phyloP scores from a whole-genome alignment of 2,888 invertebrate genomes.

The Baronia brevicornis region DNA sequence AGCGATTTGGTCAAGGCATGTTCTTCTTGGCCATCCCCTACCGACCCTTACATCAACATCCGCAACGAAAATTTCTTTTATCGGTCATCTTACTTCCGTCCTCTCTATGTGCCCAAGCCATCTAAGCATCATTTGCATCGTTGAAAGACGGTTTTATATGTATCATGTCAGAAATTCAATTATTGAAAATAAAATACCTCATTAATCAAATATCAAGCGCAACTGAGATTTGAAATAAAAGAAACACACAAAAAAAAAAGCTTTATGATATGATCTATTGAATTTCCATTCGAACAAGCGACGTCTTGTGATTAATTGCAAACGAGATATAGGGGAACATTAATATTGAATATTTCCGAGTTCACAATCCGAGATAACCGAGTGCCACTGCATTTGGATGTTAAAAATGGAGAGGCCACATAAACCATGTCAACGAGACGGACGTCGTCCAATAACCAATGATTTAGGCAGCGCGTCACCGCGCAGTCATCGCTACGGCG shows the following conservation, averaged over 20 bases:
- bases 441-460: constrained; percentile 45
- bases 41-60: too few species aligned
- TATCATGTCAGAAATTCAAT: too few species aligned
- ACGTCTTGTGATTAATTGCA: constrained; percentile 5
- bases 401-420: constrained; percentile 34
- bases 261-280: constrained; percentile 4
- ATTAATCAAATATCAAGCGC: too few species aligned
- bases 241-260: neutral
- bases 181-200: too few species aligned
- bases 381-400: constrained; percentile 39
- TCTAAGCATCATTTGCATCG: too few species aligned
- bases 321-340: constrained; percentile 10
- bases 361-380: constrained; percentile 29
- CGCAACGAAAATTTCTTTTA: too few species aligned
- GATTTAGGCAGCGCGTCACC: constrained; percentile 50
- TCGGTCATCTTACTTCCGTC: too few species aligned
- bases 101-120: too few species aligned
- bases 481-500: constrained; percentile 43
- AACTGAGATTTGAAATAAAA: too few species aligned
- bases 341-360: constrained; percentile 20
- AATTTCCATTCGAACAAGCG: constrained; percentile 1
- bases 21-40: too few species aligned
- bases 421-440: constrained; percentile 58
- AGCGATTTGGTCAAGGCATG: too few species aligned
- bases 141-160: too few species aligned